These are phyloP conservation scores for Peromyscus attwateri DNA, from an alignment of 2,797 vertebrate genomes.

Conservation along the genomic window DNA sequence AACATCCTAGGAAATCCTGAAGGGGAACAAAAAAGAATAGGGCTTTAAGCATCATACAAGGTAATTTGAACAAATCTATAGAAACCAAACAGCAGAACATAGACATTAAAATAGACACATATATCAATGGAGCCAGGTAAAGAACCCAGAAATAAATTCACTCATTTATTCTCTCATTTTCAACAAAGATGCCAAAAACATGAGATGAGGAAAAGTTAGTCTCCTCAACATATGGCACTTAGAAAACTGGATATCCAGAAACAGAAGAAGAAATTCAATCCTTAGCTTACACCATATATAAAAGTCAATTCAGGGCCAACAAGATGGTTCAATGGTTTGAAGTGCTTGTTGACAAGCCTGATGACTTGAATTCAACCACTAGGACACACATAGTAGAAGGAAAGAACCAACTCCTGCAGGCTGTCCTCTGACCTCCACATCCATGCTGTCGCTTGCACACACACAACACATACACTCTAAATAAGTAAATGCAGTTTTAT, in stretches of 20 bases:
- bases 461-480: neutral
- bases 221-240: neutral
- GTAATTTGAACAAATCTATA: neutral
- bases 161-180: neutral
- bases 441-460: neutral
- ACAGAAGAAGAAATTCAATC: neutral
- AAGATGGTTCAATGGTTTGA: neutral
- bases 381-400: neutral
- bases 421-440: neutral
- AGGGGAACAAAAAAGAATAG: neutral
- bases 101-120: neutral
- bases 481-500: neutral
- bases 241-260: neutral
- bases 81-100: neutral
- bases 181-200: neutral
- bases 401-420: neutral
- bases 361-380: neutral
- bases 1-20: neutral
- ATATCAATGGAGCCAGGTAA: neutral
- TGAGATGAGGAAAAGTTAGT: neutral
- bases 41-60: neutral
- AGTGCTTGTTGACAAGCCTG: neutral
- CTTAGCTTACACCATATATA: neutral
- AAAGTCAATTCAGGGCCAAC: neutral
- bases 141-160: neutral